phyloP scores from a whole-genome alignment of 2,888 invertebrate species.

The Onthophagus sagittarius region DNA sequence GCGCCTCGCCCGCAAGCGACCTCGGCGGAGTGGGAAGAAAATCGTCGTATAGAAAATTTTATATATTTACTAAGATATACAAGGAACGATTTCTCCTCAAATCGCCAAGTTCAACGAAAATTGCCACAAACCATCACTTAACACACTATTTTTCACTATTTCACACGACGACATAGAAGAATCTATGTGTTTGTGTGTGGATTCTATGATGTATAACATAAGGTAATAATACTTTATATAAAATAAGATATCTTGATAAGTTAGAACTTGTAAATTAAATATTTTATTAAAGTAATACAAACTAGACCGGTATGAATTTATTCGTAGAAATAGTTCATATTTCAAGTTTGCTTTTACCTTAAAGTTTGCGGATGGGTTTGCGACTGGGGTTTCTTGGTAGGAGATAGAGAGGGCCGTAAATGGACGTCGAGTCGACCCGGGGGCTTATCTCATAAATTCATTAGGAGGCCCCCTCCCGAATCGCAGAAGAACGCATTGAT shows the following conservation, averaged over 20 bases:
- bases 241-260: neutral
- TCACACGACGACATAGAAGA: too few species aligned
- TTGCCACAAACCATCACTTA: too few species aligned
- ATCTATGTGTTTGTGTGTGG: too few species aligned
- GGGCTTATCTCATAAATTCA: conserved; percentile 10
- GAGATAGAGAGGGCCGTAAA: neutral
- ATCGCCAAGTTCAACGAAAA: too few species aligned
- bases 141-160: too few species aligned
- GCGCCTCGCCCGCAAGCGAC: too few species aligned
- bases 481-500: conserved; percentile 9
- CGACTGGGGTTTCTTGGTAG: neutral
- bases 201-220: too few species aligned
- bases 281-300: neutral
- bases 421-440: neutral
- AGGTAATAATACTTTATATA: neutral
- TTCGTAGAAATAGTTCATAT: neutral
- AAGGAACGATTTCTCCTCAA: too few species aligned
- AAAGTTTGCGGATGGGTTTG: neutral
- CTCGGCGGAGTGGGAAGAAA: too few species aligned
- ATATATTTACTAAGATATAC: too few species aligned
- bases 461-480: neutral
- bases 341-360: neutral
- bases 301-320: neutral
- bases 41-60: too few species aligned
- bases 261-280: neutral